Base-by-base conservation (phyloP, 2,888 invertebrate genomes). In the Latrodectus hesperus region DNA sequence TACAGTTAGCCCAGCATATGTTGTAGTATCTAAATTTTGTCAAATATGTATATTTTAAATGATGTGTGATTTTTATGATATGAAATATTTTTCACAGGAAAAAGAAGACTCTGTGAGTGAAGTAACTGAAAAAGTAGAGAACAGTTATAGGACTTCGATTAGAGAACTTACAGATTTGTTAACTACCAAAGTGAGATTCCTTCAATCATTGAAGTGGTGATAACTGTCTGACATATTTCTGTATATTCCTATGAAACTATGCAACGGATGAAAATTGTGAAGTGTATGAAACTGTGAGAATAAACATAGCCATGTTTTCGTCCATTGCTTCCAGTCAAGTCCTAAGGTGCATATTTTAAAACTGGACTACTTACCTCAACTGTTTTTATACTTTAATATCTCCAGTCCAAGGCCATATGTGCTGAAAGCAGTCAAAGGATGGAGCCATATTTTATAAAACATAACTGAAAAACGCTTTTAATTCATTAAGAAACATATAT, bases 181-280 rank as follows among this genome's bases (percentile, higher is more conserved):
- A 84, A 94, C 93, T 90, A 93, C 92, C 90, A 95, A 94, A 92
- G 91, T 93, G 9, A 94, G 94, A 91, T 93, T 94, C 90, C 91
- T 94, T 38, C 84, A 90, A n/a, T 89, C 90, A 16, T 78, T 90
- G 26, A 88, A 89, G 74, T 89, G 84, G 85, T 88, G 88, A 89
- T 84, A 65, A 38, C 38, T 9, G 60, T 60, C 12, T 49, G 53
- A 22, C 22, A 77, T 17, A 52, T 70, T 65, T 52, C 74, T 79
- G 78, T 79, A 84, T 67, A 87, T 87, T 87, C 81, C 86, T 86
- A 86, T 65, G 71, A 70, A 86, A 86, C 71, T 80, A 52, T 76
- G 64, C 71, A 64, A 67, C 49, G 68, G n/a, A 71, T 77, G n/a
- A 26, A 49, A 78, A 60, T 26, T 17, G 51, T 75, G 75, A 52